phyloP scores from a whole-genome alignment of 92 coral and sea anemone species.

The Zoanthus sociatus region DNA sequence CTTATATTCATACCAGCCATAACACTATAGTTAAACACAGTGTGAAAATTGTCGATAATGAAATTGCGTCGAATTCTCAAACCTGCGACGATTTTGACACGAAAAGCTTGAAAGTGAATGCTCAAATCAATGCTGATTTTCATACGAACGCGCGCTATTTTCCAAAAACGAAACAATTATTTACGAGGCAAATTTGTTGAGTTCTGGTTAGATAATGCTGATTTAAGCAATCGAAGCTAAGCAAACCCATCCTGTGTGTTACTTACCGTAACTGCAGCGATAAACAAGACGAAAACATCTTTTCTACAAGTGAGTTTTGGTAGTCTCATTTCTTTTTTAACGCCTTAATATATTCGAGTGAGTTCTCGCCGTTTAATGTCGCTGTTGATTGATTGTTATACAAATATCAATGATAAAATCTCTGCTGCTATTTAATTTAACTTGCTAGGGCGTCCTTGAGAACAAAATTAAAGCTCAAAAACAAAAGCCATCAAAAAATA shows the following conservation, averaged over 20 bases:
- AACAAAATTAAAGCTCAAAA: not conserved
- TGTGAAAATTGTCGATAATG: not conserved
- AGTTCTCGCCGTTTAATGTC: not conserved
- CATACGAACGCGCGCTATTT: not conserved
- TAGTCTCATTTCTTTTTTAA: constrained; percentile 15
- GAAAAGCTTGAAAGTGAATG: not conserved
- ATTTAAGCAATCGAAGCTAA: not conserved
- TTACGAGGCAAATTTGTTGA: not conserved
- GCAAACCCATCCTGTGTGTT: not conserved
- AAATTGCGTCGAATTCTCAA: not conserved
- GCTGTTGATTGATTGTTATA: not conserved
- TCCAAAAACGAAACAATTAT: not conserved
- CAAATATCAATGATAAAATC: not conserved
- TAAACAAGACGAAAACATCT: not conserved
- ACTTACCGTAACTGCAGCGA: constrained; percentile 7
- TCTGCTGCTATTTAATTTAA: not conserved
- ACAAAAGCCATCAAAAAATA: not conserved
- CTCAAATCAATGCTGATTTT: not conserved
- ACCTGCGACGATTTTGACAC: not conserved
- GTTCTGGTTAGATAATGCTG: not conserved
- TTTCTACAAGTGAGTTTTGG: constrained; percentile 19
- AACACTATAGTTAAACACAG: not conserved
- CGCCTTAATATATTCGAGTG: not conserved
- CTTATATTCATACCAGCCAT: not conserved
- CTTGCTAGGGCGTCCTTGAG: not conserved